Base-by-base conservation (phyloP, 1,140 invertebrate species). In the Brachionus asplanchnoidis region DNA sequence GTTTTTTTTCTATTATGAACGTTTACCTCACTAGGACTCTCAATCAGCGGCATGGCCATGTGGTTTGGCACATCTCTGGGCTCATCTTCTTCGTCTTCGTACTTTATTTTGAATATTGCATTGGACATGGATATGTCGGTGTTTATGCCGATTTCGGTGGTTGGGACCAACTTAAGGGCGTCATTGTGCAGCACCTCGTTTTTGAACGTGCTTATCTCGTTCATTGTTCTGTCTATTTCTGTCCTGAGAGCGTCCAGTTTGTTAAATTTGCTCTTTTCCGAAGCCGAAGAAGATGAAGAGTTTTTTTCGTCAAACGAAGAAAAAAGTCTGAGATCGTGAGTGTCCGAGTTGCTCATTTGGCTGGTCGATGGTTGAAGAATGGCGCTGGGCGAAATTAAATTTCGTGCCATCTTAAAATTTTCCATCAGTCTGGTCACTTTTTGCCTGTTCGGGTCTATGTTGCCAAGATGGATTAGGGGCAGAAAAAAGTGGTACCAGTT, bases 71-170 rank as follows among this genome's bases (percentile, higher is more conserved):
- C 6, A 36, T 42, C 32, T 36, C 6, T 36, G 32, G 32, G 32
- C 11, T 50, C 40, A 12, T 77, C 73, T 77, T 77, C 73, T 32
- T 77, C 73, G 26, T 77, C 73, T 50, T 77, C 73, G 5, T 77
- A 77, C 26, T 77, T 77, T 77, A 77, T 77, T 53, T 77, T 77
- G 42, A 77, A 77, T 1, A 77, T 23, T 28, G 73, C 73, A 77
- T 77, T 77, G 9, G 73, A 77, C 73, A 77, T 77, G 17, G 73
- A 77, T 26, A 77, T 77, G 2, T 77, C 73, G 23, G 73, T 77
- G 42, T 77, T 77, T 1, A 77, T 46, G 9, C 73, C 73, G 14
- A 50, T 32, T 12, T 77, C 73, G 26, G 5, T 77, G 9, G 42
- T 77, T 42, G 23, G 68, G 4, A 73, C 28, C 40, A 20, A 6